These are phyloP conservation scores for Dermatemys mawii DNA, from an alignment of 2,113 vertebrate species.

Conservation along the genomic window DNA sequence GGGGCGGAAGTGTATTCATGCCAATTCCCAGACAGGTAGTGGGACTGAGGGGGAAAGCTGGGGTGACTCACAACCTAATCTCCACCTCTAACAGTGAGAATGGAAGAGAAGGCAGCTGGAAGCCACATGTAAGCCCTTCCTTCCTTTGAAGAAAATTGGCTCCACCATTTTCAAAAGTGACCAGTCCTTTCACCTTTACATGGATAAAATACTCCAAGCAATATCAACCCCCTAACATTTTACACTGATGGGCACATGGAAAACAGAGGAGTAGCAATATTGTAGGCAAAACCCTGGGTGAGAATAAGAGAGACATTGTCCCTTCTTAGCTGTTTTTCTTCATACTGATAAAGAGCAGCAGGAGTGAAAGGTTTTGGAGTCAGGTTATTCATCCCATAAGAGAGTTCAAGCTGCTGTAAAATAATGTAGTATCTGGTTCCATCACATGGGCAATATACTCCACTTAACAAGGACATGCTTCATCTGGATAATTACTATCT, in stretches of 20 bases:
- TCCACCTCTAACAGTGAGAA: neutral
- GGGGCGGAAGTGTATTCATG: conserved; percentile 55
- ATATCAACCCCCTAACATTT: neutral
- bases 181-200: neutral
- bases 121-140: conserved; percentile 5
- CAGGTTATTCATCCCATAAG: too few relatives aligned
- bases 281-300: neutral
- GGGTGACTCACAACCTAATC: conserved; percentile 44
- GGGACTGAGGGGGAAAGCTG: conserved; percentile 29
- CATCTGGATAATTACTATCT: too few relatives aligned
- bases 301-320: too few relatives aligned
- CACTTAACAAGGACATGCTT: too few relatives aligned
- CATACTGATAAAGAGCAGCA: too few relatives aligned
- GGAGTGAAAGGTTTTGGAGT: too few relatives aligned
- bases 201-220: neutral
- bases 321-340: too few relatives aligned
- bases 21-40: conserved; percentile 27
- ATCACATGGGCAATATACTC: too few relatives aligned
- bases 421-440: too few relatives aligned
- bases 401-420: too few relatives aligned
- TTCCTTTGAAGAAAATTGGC: conserved; percentile 27
- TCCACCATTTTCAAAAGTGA: conserved; percentile 17
- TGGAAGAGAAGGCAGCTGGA: conserved; percentile 43
- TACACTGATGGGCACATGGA: neutral
- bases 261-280: neutral